These are phyloP conservation scores for Oikopleura vanhoeffeni DNA, from an alignment of 23 tunicate genomes.

Conservation along the genomic window DNA sequence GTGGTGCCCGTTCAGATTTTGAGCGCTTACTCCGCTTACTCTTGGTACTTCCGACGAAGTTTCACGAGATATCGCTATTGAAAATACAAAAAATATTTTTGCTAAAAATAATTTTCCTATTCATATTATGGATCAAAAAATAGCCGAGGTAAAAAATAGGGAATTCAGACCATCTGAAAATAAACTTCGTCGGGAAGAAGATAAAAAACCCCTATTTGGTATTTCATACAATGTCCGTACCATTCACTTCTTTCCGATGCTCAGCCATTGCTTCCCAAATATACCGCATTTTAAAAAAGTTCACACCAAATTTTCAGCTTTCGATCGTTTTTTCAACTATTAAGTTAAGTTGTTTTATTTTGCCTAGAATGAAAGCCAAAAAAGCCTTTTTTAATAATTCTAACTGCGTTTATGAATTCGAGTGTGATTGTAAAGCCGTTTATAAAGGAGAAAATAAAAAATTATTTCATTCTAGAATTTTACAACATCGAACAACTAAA, in stretches of 20 bases:
- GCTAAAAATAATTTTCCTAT: neutral
- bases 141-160: neutral
- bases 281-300: neutral
- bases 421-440: neutral
- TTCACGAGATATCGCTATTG: no score
- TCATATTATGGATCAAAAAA: neutral
- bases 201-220: neutral
- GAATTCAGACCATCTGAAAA: neutral
- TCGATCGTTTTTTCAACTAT: neutral
- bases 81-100: neutral
- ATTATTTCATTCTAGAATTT: neutral
- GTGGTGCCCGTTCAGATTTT: no score
- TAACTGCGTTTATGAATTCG: neutral
- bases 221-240: neutral
- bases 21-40: no score
- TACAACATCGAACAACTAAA: neutral
- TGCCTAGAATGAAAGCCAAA: neutral
- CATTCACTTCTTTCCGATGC: neutral
- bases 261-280: neutral
- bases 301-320: neutral
- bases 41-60: no score
- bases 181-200: neutral
- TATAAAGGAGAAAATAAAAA: neutral
- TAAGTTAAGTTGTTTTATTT: neutral
- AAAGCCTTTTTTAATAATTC: neutral